Percentiles rank a stretch among this genome's conserved stretches.
Conservation (phyloP, 2,888 invertebrate species). For the Orthonychiurus folsomi region DNA sequence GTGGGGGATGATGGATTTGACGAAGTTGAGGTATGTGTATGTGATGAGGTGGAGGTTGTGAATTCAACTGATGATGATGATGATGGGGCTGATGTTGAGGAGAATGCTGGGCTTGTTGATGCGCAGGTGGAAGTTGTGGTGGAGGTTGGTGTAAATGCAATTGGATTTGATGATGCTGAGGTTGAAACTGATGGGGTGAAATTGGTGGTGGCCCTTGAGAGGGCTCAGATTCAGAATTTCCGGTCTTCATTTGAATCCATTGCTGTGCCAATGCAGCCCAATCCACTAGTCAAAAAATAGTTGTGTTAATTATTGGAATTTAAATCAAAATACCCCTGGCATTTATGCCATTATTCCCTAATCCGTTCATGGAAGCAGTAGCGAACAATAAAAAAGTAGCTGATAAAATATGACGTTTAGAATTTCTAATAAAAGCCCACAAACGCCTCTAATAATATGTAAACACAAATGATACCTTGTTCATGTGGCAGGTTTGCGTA, state of each 20-base stretch:
- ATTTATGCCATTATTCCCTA: no score
- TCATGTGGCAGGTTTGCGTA: slow-evolving; percentile 7
- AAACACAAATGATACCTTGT: no score
- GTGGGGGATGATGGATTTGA: slow-evolving; percentile 2
- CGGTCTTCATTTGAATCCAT: slow-evolving; percentile 94
- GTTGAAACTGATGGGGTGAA: slow-evolving; percentile 13
- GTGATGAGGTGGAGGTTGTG: not conserved
- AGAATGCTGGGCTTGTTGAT: not conserved
- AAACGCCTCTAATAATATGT: no score
- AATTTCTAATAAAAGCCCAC: no score
- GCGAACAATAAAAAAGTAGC: no score
- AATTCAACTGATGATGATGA: not conserved
- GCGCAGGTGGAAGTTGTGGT: not conserved
- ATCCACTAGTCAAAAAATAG: slow-evolving; percentile 55
- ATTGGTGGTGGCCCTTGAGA: slow-evolving; percentile 48
- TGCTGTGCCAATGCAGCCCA: slow-evolving; percentile 95
- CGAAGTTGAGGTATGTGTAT: not conserved
- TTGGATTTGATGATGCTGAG: slow-evolving; percentile 12
- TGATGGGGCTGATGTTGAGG: not conserved
- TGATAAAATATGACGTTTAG: no score
- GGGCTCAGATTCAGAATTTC: slow-evolving; percentile 41
- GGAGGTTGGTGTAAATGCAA: slow-evolving; percentile 1
- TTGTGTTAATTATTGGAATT: not conserved
- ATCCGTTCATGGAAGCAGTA: no score
- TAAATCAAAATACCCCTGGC: no score